phyloP scores from a whole-genome alignment of 2,888 invertebrate genomes.

The Limulus polyphemus region DNA sequence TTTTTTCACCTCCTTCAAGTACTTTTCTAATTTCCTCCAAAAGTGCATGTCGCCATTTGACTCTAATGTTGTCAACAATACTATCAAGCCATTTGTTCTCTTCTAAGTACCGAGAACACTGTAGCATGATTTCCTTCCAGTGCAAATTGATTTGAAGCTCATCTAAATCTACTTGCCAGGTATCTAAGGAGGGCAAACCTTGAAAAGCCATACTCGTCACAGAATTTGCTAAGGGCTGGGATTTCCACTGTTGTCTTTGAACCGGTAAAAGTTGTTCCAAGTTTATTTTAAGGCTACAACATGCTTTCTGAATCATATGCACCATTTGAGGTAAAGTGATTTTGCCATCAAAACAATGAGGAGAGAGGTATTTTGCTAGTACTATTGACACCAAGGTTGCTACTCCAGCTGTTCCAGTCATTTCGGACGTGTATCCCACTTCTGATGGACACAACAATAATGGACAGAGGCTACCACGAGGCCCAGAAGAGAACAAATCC shows the following conservation, averaged over 20 bases:
- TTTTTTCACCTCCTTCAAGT: constrained; percentile 2
- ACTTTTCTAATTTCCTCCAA: constrained; percentile 7
- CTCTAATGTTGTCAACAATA: constrained; percentile 9
- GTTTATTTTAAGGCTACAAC: constrained; percentile 2
- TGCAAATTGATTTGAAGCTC: not conserved
- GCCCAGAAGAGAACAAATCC: constrained; percentile 10
- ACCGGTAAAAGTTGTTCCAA: not conserved
- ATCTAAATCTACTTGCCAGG: constrained; percentile 1
- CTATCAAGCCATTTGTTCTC: constrained; percentile 6
- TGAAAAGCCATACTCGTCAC: not conserved
- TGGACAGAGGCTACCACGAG: constrained; percentile 11
- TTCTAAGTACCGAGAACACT: constrained; percentile 6
- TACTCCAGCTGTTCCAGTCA: constrained; percentile 8
- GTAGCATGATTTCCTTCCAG: constrained; percentile 1
- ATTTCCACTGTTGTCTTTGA: not conserved
- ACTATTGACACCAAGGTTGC: constrained; percentile 5
- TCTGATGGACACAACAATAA: constrained; percentile 10
- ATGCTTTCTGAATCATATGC: not conserved
- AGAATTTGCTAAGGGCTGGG: not conserved
- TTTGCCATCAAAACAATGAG: no score
- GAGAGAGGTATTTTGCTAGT: not conserved
- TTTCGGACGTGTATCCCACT: not conserved
- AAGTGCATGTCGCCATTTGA: constrained; percentile 3
- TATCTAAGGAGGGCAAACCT: not conserved
- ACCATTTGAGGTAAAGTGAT: not conserved